Base-by-base conservation (phyloP, 2,797 vertebrate genomes). In the Gymnothorax reevesii region DNA sequence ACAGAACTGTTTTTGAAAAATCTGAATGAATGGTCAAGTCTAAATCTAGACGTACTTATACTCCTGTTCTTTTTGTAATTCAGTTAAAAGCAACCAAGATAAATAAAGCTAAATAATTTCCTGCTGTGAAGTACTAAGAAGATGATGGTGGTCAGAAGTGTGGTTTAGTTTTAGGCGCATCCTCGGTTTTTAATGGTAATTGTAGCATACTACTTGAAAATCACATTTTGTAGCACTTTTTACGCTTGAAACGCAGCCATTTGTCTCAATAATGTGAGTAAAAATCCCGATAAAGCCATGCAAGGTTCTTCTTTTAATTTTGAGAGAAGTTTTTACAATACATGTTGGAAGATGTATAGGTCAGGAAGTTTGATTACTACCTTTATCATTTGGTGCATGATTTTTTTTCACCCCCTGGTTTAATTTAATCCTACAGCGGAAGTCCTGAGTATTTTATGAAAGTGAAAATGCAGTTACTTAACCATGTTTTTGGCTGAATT, bases 141-240 rank as follows among this genome's bases (percentile, higher is more conserved):
- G 60, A 52, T 71, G 33, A 55, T 71, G 71, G 52, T 84, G 57
- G 83, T 84, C 10, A 62, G 60, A 13, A 27, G 13, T 42, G 49
- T 84, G 83, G 64, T 71, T 84, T 71, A 69, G 33, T 54, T 49
- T 33, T 54, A 42, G 55, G 17, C 20, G 49, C 62, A 84, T n/a
- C 17, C 69, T 64, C 54, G 52, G 22, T 42, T 42, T 42, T 20
- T 66, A 60, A 62, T 83, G 22, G 20, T 5, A 13, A 62, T 42
- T 1, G 27, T 25, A 49, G 54, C 49, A 5, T 79, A 80, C 52
- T 80, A 80, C 9, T 80, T 13, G 17, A 73, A 15, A 3, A 80
- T 20, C 52, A 54, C 20, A 9, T 17, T 55, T 13, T 27, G 9
- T 15, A 52, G 7, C 15, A 49, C 33, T 17, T 69, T 42, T 42